Base-by-base conservation (phyloP, 2,113 vertebrate species). In the Albula goreensis region DNA sequence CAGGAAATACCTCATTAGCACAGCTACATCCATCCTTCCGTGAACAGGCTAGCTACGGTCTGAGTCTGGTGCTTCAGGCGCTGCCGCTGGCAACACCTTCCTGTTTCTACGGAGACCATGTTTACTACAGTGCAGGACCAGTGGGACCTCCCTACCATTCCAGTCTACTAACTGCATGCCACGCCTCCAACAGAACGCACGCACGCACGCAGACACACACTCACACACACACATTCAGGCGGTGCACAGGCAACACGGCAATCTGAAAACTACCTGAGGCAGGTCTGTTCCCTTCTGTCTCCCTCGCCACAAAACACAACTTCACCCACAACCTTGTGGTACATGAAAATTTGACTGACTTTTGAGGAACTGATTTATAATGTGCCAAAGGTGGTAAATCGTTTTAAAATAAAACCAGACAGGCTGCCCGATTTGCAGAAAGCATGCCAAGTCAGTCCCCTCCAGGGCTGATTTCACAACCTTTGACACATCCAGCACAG, bases 31-130 rank as follows among this genome's bases (percentile, higher is more conserved):
- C 86, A 87, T 81, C 56, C 31, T 2, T 6, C 50, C n/a, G 50
- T 79, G 2, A 50, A 5, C 5, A 11, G 51, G 8, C 83, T 41
- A 49, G 63, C 60, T 17, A 13, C 22, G 53, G 19, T 63, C 56
- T n/a, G 1, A 52, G 63, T 25, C 56, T 49, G 25, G 25, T n/a
- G 1, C 41, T 60, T 53, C 74, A 22, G 48, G 49, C 5, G 48
- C 78, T 60, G 66, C 41, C 41, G 79, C 66, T 52, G 50, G 70
- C 49, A 80, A 31, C 82, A 12, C 7, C 22, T 41, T n/a, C 81
- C 66, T 48, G 2, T 81, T 50, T 31, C 86, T 57, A 85, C 31
- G 79, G 86, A 87, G 63, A 87, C 78, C n/a, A 0, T 82, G 86
- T 87, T 87, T 85, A 77, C 86, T 53, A 87, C n/a, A 81, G 3